Evolutionary conservation across 2,888 invertebrate species (phyloP), one percentile per base, ranked within the genome.

Genomic region (Drosophila falleni): DNA sequence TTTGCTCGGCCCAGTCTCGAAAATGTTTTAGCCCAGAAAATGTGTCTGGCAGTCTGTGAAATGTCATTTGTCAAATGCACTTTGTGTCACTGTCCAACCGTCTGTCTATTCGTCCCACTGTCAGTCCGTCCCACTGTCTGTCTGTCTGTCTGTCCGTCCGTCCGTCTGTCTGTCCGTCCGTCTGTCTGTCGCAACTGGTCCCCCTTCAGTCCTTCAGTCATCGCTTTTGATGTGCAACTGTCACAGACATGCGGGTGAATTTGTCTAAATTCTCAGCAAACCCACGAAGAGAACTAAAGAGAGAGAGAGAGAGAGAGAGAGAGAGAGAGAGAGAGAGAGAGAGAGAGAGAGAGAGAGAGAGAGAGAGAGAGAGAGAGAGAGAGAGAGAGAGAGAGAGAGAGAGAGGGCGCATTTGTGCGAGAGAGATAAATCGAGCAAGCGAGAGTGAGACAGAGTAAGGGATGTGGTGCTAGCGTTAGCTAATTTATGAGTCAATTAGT

Each of bases 61-160:
- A 90, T 90, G 89, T 90, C 90, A 90, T 90, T 90, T 90, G 90
- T 90, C 90, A 90, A 89, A 89, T 90, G 90, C 90, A 89, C 86
- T 90, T 89, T 89, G 76, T 81, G 85, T 85, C 84, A 74, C 77
- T 78, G 75, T 74, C 65, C 39, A 47, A 55, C 60, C 41, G 31
- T 46, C 60, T n/a, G 15, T 31, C 46, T 1, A 4, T 35, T 46
- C 0, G 10, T 55, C 55, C 49, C n/a, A 46, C 54, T 11, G 8
- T 42, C 31, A 0, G 6, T 61, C 58, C 53, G n/a, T 53, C n/a
- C n/a, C n/a, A n/a, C 58, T 16, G 19, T 42, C 44, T 15, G 46
- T 23, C 35, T n/a, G n/a, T n/a, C n/a, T n/a, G n/a, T n/a, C 77
- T 78, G 75, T 74, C 65, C 39, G 44, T 55, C 60, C 41, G 31